These are phyloP conservation scores for Thalassaphorura encarpata DNA, from an alignment of 1,140 invertebrate species.

Conservation along the genomic window DNA sequence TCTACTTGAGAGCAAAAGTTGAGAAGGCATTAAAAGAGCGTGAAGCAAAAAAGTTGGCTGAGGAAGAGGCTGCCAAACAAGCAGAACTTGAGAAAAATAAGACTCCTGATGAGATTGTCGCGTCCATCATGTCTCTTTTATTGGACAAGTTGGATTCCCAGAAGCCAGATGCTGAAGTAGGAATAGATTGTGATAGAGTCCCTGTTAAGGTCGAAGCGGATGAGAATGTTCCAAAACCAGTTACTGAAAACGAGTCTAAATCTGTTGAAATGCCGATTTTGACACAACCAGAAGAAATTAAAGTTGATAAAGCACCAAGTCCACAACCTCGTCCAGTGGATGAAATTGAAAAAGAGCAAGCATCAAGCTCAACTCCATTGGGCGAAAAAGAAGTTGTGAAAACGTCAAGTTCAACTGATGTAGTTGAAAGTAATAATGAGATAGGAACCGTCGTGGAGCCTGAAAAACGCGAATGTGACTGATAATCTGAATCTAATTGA, in stretches of 20 bases:
- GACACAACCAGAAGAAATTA: background rate
- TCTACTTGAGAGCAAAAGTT: background rate
- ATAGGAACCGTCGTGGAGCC: background rate
- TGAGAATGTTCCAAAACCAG: background rate
- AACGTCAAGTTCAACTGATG: no score
- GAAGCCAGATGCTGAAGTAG: no score
- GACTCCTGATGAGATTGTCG: no score
- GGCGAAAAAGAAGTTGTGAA: background rate
- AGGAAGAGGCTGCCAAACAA: background rate
- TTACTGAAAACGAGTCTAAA: background rate
- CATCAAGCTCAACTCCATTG: background rate
- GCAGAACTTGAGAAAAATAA: background rate
- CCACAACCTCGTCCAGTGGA: background rate
- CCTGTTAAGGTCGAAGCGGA: background rate
- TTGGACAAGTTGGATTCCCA: no score
- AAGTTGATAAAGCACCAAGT: background rate
- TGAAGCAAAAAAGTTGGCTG: background rate
- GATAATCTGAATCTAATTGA: slow-evolving; percentile 1
- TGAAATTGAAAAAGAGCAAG: background rate
- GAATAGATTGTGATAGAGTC: background rate
- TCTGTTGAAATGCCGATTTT: background rate
- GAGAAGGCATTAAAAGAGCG: background rate
- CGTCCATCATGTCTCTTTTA: no score
- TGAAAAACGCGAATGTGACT: background rate
- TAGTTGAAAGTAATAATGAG: background rate